These are phyloP conservation scores for Habropoda laboriosa DNA, from an alignment of 1,140 invertebrate species.

Conservation along the genomic window DNA sequence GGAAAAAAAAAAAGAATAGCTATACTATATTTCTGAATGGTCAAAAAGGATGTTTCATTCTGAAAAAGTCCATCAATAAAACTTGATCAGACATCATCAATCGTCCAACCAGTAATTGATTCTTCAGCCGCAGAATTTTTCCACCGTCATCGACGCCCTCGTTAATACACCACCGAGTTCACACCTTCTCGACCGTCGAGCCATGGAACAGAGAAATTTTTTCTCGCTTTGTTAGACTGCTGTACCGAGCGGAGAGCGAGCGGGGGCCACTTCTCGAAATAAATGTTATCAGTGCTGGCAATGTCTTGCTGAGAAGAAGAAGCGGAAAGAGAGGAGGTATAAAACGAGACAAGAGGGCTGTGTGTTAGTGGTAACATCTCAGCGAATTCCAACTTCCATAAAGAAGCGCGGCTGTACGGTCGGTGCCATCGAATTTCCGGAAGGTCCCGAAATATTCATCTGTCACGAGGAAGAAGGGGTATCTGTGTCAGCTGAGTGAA, in stretches of 20 bases:
- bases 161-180: neutral
- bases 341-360: conserved; percentile 66
- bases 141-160: conserved; percentile 5
- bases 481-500: conserved; percentile 35
- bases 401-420: conserved; percentile 47
- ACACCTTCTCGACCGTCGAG: neutral
- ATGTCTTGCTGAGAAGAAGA: conserved; percentile 58
- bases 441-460: conserved; percentile 59
- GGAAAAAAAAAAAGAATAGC: too few relatives aligned
- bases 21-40: too few relatives aligned
- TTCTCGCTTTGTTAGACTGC: conserved; percentile 53
- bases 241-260: conserved; percentile 24
- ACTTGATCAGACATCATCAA: neutral
- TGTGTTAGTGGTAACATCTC: conserved; percentile 59
- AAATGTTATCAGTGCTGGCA: conserved; percentile 67
- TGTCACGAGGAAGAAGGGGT: neutral
- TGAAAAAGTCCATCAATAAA: neutral
- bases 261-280: conserved; percentile 56
- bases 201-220: conserved; percentile 29
- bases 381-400: conserved; percentile 51
- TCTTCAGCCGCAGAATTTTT: neutral
- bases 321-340: conserved; percentile 61
- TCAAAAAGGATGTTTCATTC: too few relatives aligned
- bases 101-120: neutral
- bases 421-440: conserved; percentile 62